These are phyloP conservation scores for Diadema setosum DNA, from an alignment of 35 echinoderm and acorn worm species.

Conservation along the genomic window DNA sequence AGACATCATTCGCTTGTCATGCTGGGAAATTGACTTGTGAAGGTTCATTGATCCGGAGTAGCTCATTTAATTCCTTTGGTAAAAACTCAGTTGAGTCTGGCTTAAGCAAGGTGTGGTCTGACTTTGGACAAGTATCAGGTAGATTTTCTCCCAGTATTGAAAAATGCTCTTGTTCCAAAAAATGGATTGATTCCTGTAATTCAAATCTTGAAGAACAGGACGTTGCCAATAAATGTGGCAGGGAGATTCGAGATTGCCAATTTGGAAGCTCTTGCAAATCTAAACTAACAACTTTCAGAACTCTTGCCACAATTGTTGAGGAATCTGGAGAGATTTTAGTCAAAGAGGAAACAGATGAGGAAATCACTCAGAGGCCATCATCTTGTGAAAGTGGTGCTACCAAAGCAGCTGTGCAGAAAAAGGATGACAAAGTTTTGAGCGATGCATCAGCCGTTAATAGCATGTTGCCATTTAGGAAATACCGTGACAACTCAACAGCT, in stretches of 20 bases:
- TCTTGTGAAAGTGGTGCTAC: neutral
- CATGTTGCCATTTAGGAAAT: neutral
- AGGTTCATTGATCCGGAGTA: neutral
- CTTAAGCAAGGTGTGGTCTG: neutral
- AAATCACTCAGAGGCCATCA: neutral
- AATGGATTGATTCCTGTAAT: neutral
- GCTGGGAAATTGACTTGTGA: neutral
- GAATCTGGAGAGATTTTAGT: neutral
- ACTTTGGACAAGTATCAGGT: neutral
- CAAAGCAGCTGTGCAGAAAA: neutral
- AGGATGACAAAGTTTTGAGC: no score
- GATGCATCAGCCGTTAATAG: neutral
- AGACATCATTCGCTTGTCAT: neutral
- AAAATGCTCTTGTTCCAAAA: neutral
- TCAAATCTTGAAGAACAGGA: neutral
- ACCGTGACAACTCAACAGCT: neutral
- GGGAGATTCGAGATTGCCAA: neutral
- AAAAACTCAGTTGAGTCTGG: neutral
- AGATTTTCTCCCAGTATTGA: neutral
- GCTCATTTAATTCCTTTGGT: neutral
- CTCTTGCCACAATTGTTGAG: neutral
- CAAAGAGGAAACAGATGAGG: neutral
- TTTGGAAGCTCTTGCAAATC: neutral
- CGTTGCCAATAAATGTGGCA: neutral
- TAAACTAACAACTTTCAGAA: neutral